These are phyloP conservation scores for Halichoeres trimaculatus DNA, from an alignment of 2,113 vertebrate species.

Conservation along the genomic window DNA sequence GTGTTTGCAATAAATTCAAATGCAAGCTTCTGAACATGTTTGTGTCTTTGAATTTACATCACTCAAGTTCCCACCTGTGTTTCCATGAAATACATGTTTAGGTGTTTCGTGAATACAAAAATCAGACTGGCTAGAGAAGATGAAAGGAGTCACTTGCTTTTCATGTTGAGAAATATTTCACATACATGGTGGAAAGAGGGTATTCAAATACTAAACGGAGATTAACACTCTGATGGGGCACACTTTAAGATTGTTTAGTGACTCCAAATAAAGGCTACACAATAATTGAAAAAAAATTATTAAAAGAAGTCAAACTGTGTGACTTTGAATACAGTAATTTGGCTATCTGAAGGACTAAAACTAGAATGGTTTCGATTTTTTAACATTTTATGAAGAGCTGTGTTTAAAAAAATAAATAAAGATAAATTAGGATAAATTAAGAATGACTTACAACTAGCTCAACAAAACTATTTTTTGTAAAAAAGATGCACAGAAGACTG, in stretches of 20 bases:
- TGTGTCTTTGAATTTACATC: constrained; percentile 52
- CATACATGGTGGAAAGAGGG: neutral
- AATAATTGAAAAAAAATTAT: no score
- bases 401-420: no score
- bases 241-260: no score
- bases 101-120: neutral
- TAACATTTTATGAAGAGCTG: no score
- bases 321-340: no score
- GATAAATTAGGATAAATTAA: no score
- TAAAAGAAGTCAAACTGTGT: no score
- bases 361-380: no score
- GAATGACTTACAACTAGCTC: no score
- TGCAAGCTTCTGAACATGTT: constrained; percentile 59
- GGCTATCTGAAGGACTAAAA: no score
- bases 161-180: neutral
- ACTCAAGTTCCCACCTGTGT: neutral
- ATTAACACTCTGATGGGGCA: neutral
- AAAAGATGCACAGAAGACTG: neutral
- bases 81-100: neutral
- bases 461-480: neutral
- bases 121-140: neutral
- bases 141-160: neutral
- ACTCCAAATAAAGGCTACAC: neutral
- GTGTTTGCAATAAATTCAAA: constrained; percentile 77
- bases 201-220: neutral